Evolutionary conservation across 2,888 invertebrate genomes (phyloP), one percentile per base, ranked within the genome.

Genomic region (Mythimna loreyi): DNA sequence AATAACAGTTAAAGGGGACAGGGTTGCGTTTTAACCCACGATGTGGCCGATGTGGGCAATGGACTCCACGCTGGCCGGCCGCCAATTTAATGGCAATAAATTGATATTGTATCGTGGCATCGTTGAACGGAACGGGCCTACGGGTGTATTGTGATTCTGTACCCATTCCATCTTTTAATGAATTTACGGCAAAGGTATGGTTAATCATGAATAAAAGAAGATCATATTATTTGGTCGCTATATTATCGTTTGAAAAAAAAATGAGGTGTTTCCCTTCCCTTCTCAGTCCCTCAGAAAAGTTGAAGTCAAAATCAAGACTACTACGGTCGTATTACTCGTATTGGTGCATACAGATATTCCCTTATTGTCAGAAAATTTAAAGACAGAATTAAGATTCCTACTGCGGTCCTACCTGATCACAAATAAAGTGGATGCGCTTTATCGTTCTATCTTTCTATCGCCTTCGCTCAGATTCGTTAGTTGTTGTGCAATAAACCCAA

Each of bases 11-110:
- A 75, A 78, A 62, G 71, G 67, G 65, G 60, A 67, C 64, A 62
- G 58, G 59, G 67, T 69, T 70, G 62, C 21, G 43, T 25, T 72
- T 70, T 28, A 59, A 68, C 64, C 59, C 25, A 40, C 36, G 45
- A 28, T 73, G 56, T 63, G 70, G 66, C 65, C 47, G 47, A 70
- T 63, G 50, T 80, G 65, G 81, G 19, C 59, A 80, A 80, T 75
- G 70, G 68, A 68, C 71, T 62, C 68, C 23, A 28, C 57, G 58
- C 57, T 66, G 63, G 60, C 47, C 50, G 57, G 21, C 47, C 55
- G 69, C 64, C 71, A 76, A 81, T 85, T 80, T 67, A 80, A 80
- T 60, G 65, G 36, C 55, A 72, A 78, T 85, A 78, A 84, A 83
- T 81, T 77, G 30, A 67, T 72, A 72, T 76, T 68, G 66, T 62